phyloP scores from a whole-genome alignment of 2,113 vertebrate genomes.

The Chrysochloris asiatica region DNA sequence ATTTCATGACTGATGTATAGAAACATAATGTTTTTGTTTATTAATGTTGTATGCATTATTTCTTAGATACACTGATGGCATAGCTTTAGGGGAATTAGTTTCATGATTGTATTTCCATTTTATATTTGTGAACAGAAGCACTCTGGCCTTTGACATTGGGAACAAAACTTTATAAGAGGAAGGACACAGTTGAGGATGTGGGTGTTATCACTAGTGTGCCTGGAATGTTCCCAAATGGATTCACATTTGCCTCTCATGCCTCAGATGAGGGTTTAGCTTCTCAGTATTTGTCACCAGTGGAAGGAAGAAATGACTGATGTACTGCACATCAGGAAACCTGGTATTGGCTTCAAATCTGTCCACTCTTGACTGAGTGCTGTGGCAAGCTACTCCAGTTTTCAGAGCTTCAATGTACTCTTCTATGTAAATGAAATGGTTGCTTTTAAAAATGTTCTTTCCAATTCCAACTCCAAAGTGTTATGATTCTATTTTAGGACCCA shows the following conservation, averaged over 20 bases:
- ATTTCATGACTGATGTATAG: not conserved
- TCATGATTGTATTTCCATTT: not conserved
- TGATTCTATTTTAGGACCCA: not conserved
- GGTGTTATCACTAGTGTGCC: not conserved
- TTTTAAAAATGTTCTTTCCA: not conserved
- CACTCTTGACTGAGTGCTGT: not conserved
- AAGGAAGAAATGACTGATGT: not conserved
- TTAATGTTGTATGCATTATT: not conserved
- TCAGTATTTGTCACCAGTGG: not conserved
- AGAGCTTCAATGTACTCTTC: not conserved
- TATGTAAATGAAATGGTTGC: not conserved
- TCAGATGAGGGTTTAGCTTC: not conserved
- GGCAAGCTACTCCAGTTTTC: not conserved
- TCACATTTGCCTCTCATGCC: not conserved
- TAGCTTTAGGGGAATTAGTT: not conserved
- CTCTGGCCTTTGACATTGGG: not conserved
- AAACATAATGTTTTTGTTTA: not conserved
- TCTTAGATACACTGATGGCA: not conserved
- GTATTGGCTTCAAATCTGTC: not conserved
- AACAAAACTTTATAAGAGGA: not conserved
- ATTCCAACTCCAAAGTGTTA: not conserved
- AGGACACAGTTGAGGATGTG: not conserved
- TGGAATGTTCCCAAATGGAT: not conserved
- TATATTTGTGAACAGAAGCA: not conserved
- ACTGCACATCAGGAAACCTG: not conserved